Conservation (phyloP, 2,113 vertebrate genomes). For the Maccullochella peelii region DNA sequence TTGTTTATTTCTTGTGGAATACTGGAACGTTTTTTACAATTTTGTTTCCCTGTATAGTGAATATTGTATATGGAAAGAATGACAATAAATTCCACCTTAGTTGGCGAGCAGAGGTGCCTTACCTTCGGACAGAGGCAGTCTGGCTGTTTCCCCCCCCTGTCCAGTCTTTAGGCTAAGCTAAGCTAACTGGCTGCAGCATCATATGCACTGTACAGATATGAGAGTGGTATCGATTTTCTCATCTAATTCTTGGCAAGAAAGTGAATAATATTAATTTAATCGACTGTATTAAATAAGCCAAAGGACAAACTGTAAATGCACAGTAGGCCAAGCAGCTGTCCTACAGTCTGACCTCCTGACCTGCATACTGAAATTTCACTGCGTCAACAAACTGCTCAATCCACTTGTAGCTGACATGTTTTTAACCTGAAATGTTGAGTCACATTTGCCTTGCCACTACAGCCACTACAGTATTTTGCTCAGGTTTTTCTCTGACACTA, state of each 20-base stretch:
- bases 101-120: too few species aligned
- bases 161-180: neutral
- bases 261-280: neutral
- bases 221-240: neutral
- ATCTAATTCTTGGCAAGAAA: neutral
- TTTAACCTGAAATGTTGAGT: neutral
- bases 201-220: neutral
- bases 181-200: neutral
- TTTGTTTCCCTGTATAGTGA: too few species aligned
- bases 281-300: neutral
- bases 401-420: neutral
- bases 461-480: neutral
- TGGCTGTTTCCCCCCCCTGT: neutral
- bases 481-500: constrained; percentile 10
- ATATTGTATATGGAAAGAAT: too few species aligned
- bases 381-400: neutral
- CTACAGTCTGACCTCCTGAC: neutral
- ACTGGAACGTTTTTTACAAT: too few species aligned
- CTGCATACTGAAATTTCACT: neutral
- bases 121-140: neutral
- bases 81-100: too few species aligned
- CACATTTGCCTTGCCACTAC: too few species aligned
- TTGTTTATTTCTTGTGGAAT: too few species aligned
- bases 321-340: neutral
- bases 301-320: neutral